Base-by-base conservation (phyloP, 2,113 vertebrate genomes). In the Emydura subglobosa region DNA sequence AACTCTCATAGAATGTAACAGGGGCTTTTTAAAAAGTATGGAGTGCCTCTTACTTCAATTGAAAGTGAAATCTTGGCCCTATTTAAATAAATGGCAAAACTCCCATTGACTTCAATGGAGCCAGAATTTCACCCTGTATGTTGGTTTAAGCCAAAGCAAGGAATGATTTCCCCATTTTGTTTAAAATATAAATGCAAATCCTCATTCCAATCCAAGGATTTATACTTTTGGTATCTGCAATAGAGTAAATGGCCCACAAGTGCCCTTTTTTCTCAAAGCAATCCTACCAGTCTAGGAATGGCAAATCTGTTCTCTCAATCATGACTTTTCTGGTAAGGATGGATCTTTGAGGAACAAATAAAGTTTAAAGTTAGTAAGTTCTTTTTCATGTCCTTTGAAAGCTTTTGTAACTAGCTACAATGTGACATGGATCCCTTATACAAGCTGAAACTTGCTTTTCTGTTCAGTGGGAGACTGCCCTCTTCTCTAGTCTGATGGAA, bases 31-130 rank as follows among this genome's bases (percentile, higher is more conserved):
- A 50, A 31, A 82, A 72, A 6, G 82, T 29, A n/a, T 25, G 19
- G 17, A 82, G 49, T 51, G 5, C 76, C 76, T 44, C 0, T 47
- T 79, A 65, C 7, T 5, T 85, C 85, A 81, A 83, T 22, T 57
- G 34, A 19, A 85, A 87, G 87, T 76, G 54, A 88, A 88, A 85
- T 51, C 1, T 72, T 27, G 50, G 55, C 25, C 5, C 22, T 47
- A 68, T 83, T 72, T 84, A 78, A 44, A 78, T 81, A 39, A 85
- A 83, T 51, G 82, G 31, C 14, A 78, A 31, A 39, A 55, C 47
- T 89, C 14, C 34, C 91, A 6, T 31, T 91, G 8, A 87, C 50
- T 91, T 81, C 24, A 85, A 16, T 61, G 59, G 83, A 91, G 83
- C 1, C 34, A 5, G 19, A 1, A 85, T 81, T 79, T 83, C 1